Evolutionary conservation across 2,113 vertebrate genomes (phyloP).

Genomic region (Aldabrachelys gigantea): DNA sequence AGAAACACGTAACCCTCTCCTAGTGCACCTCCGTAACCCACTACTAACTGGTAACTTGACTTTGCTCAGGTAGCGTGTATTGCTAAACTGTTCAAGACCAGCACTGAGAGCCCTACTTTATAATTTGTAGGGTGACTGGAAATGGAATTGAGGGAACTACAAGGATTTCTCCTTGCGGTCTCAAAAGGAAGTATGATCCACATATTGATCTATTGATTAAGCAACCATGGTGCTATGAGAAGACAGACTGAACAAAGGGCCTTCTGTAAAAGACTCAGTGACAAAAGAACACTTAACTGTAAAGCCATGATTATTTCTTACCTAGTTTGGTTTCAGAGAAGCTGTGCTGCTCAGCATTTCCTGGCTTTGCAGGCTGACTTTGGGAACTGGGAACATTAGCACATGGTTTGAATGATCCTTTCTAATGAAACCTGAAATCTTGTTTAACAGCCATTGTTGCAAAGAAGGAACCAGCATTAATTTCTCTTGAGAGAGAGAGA

Average conservation of each 20-base stretch:
- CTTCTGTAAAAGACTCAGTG: accelerated
- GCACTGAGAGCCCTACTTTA: not conserved
- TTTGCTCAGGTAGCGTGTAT: not conserved
- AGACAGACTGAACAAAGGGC: not conserved
- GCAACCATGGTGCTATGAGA: not conserved
- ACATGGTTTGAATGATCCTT: not conserved
- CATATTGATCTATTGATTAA: not conserved
- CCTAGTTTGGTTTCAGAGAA: not conserved
- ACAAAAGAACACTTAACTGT: not conserved
- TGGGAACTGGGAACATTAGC: not conserved
- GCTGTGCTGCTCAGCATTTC: accelerated
- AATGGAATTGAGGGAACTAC: too few species aligned
- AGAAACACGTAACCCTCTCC: not conserved
- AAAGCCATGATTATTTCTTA: accelerated
- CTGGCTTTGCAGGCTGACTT: not conserved
- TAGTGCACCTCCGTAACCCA: accelerated
- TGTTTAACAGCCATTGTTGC: not conserved
- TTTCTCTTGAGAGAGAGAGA: not conserved
- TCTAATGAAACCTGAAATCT: not conserved
- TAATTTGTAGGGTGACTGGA: not conserved
- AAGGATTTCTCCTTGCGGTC: accelerated
- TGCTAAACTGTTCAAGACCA: not conserved
- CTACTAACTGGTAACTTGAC: accelerated
- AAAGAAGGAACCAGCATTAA: not conserved
- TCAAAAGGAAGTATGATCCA: not conserved